Evolutionary conservation across 2,113 vertebrate genomes (phyloP).

Genomic region (Ondatra zibethicus): DNA sequence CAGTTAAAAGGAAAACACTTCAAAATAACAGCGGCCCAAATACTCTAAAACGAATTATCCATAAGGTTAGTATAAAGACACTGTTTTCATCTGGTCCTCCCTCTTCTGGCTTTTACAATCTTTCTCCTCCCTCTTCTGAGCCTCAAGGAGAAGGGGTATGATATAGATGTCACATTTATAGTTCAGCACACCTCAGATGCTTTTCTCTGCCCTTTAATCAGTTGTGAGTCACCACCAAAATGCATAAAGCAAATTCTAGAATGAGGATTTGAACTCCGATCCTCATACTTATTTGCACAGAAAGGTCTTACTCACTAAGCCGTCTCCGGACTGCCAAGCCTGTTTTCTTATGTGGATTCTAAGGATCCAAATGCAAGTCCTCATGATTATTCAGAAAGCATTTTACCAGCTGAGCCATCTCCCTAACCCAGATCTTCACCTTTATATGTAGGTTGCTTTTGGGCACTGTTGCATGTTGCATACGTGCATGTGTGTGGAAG

Average conservation of each 20-base stretch:
- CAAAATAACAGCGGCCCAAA: not conserved
- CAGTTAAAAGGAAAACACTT: not conserved
- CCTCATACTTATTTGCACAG: not conserved
- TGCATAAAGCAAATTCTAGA: not conserved
- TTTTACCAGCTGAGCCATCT: too few relatives aligned
- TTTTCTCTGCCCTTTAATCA: not conserved
- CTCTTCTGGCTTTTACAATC: too few relatives aligned
- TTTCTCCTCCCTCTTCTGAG: too few relatives aligned
- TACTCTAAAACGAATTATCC: not conserved
- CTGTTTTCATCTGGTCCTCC: not conserved
- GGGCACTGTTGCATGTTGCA: not conserved
- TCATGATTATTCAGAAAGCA: not conserved
- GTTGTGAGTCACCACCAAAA: not conserved
- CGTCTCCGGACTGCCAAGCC: accelerated
- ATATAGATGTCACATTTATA: not conserved
- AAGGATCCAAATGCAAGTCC: not conserved
- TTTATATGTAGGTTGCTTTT: not conserved
- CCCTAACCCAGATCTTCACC: not conserved
- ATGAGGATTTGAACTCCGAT: not conserved
- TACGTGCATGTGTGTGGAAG: not conserved
- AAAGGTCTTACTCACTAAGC: not conserved
- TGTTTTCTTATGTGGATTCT: not conserved
- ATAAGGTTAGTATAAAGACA: not conserved
- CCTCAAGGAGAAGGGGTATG: not conserved
- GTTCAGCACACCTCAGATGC: not conserved